Base-by-base conservation (phyloP, 2,888 invertebrate genomes). In the Beris chalybata region DNA sequence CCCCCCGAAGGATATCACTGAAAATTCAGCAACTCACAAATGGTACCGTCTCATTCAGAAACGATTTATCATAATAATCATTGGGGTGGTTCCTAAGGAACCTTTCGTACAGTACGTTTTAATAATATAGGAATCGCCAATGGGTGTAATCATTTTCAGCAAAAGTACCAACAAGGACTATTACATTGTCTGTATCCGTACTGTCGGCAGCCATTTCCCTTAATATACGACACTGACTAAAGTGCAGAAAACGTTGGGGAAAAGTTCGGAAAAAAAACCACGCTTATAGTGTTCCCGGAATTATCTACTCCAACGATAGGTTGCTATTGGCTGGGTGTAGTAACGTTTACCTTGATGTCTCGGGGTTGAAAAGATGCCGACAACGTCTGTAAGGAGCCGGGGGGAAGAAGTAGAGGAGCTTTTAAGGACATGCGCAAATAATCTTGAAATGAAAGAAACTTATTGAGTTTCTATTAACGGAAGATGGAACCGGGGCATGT, bases 371-470 rank as follows among this genome's bases (percentile, higher is more conserved):
- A 61, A 50, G 61, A 61, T 61, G 43, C 22, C 22, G 22, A 22
- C 52, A 22, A 22, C 44, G 61, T 38, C 58, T 47, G 31, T 58
- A 58, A 7, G 57, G 29, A 58, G 22, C 45, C 29, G 43, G 4
- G 5, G 57, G 22, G 2, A 6, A 22, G 30, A 30, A 5, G 45
- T 15, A 12, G 22, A 38, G 43, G 45, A 47, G 29, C n/a, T 4
- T 12, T 52, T 22, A 52, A 61, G 61, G 61, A 61, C 61, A 61
- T 61, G 61, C 61, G 61, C 61, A 38, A 30, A 53, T 50, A 52
- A 50, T 61, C 50, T 38, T 61, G 52, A 52, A 61, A 61, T 32
- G 6, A 22, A 3, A 32, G 30, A 50, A 32, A 13, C 31, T 59
- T 52, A 61, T 61, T 38, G 52, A 32, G 43, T 50, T 61, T 43